phyloP scores from a whole-genome alignment of 1,140 invertebrate genomes.

The Drosophila nebulosa region DNA sequence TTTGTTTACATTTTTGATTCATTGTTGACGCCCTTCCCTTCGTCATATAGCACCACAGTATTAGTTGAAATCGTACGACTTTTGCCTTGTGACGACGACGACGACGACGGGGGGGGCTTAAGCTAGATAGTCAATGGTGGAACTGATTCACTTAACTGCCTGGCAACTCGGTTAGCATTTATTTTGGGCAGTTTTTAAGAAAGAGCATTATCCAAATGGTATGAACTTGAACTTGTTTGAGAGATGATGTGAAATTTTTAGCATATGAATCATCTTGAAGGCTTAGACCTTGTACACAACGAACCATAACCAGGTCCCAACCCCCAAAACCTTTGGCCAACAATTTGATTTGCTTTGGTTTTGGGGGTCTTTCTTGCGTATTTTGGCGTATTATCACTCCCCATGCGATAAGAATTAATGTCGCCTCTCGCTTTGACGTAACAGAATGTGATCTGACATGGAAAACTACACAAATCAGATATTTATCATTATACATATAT shows the following conservation, averaged over 20 bases:
- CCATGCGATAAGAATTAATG: not conserved
- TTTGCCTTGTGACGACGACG: not conserved
- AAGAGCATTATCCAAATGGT: not conserved
- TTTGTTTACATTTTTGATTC: conserved; percentile 12
- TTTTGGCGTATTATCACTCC: too few relatives aligned
- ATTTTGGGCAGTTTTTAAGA: not conserved
- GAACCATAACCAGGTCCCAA: not conserved
- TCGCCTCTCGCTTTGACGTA: not conserved
- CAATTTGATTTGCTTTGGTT: not conserved
- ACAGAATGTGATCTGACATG: not conserved
- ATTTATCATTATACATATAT: not conserved
- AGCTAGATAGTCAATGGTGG: not conserved
- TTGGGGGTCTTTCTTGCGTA: not conserved
- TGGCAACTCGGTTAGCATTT: conserved; percentile 33
- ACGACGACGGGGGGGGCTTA: not conserved
- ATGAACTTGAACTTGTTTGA: not conserved
- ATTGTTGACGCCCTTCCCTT: not conserved
- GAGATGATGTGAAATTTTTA: not conserved
- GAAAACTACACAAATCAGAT: not conserved
- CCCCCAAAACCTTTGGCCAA: not conserved
- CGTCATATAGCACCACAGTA: not conserved
- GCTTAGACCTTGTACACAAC: not conserved
- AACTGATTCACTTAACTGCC: not conserved
- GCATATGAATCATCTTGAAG: not conserved
- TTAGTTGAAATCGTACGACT: not conserved